Base-by-base conservation (phyloP, 2,113 vertebrate genomes). In the Mesocricetus auratus region DNA sequence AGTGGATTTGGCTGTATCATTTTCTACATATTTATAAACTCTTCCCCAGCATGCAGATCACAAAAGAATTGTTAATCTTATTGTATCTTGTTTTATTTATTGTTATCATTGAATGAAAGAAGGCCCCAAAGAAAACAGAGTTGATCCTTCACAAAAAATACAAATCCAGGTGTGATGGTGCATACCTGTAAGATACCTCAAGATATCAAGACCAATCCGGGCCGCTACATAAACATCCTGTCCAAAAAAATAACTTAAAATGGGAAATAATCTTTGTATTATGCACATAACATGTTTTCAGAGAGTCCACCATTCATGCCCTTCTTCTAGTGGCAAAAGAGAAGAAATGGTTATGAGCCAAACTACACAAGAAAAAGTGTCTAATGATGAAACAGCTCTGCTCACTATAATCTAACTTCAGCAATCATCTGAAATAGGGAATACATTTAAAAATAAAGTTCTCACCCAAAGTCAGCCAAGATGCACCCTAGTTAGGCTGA, bases 381-480 rank as follows among this genome's bases (percentile, higher is more conserved):
- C 36, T 93, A 89, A 96, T 71, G 86, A 89, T 86, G 66, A 94
- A 79, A 77, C 36, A 79, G 56, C 24, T 87, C 22, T 89, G n/a
- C 47, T 89, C 47, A 19, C 47, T 93, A n/a, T 31, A 53, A 64
- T 81, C 90, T 93, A 91, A 94, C 93, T 62, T 88, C 36, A 77
- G 73, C 47, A 66, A 45, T 64, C 89, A 78, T 82, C 60, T 81
- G 66, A 79, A 94, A 86, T 15, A 47, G 56, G 58, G 69, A 95
- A 31, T 5, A 17, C 73, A 94, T 92, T 92, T 96, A 95, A 95
- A 97, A 96, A 95, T 93, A 95, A 95, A 96, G 42, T 79, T 81
- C 69, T 86, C 73, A 33, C 92, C 90, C 77, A 78, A 89, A 96
- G 90, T 45, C 91, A 89, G 86, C 29, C 74, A 53, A 77, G 58